phyloP scores from a whole-genome alignment of 2,888 invertebrate genomes.

The Athetis lepigone region DNA sequence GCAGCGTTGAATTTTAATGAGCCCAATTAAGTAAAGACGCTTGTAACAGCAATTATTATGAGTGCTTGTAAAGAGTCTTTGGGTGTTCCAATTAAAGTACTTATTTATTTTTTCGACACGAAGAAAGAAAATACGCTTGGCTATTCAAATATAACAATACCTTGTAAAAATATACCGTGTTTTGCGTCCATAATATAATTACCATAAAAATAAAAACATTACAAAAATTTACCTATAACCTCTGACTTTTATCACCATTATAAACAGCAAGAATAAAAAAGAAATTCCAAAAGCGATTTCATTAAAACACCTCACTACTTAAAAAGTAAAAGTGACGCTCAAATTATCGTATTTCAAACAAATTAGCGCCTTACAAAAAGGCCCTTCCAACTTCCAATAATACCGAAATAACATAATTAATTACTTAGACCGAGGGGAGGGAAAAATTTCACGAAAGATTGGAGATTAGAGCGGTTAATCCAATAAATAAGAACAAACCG shows the following conservation, averaged over 20 bases:
- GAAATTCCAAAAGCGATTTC: constrained; percentile 20
- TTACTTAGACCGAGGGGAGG: constrained; percentile 72
- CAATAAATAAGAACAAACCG: constrained; percentile 77
- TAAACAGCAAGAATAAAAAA: constrained; percentile 8
- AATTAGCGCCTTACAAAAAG: constrained; percentile 68
- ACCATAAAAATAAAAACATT: background rate
- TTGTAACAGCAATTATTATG: constrained; percentile 42
- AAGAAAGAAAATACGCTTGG: background rate
- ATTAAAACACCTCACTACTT: constrained; percentile 34
- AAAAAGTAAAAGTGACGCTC: constrained; percentile 58
- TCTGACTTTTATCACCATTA: background rate
- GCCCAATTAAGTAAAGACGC: constrained; percentile 59
- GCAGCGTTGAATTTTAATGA: constrained; percentile 62
- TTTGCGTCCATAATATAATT: background rate
- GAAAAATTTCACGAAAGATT: constrained; percentile 74
- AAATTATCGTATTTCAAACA: constrained; percentile 67
- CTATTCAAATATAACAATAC: constrained; percentile 4
- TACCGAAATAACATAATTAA: constrained; percentile 81
- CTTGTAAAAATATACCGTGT: background rate
- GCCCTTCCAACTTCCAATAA: constrained; percentile 68
- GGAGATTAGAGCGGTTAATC: constrained; percentile 79
- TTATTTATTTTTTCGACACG: constrained; percentile 8
- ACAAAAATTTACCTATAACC: background rate
- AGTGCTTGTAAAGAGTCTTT: constrained; percentile 40
- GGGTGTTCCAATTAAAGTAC: constrained; percentile 36